These are phyloP conservation scores for Carposina sasakii DNA, from an alignment of 1,140 invertebrate species.

Conservation along the genomic window DNA sequence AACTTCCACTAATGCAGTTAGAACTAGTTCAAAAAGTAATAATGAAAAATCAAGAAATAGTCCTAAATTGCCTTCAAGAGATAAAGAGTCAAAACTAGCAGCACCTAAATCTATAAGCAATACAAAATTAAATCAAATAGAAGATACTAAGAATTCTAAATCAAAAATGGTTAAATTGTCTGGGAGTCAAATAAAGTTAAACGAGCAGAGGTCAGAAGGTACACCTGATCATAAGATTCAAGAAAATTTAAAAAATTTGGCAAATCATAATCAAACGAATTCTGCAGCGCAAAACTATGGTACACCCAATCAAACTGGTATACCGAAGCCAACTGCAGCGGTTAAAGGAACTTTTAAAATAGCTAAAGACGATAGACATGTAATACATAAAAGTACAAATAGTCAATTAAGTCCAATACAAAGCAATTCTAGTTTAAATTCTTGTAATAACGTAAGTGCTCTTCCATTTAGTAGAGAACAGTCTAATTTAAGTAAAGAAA, in stretches of 20 bases:
- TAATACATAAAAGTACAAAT: conserved; percentile 62
- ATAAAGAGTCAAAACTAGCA: conserved; percentile 69
- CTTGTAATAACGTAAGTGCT: conserved; percentile 61
- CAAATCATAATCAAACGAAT: conserved; percentile 31
- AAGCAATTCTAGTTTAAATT: conserved; percentile 74
- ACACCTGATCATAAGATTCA: conserved; percentile 38
- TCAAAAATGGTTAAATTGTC: conserved; percentile 56
- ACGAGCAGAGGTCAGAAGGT: conserved; percentile 43
- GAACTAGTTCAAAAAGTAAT: conserved; percentile 44
- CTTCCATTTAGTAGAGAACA: conserved; percentile 68
- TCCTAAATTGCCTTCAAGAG: conserved; percentile 63
- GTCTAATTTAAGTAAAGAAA: conserved; percentile 69
- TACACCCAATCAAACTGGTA: conserved; percentile 75
- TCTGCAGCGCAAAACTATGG: conserved; percentile 40
- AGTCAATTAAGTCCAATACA: conserved; percentile 71
- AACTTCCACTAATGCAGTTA: conserved; percentile 49
- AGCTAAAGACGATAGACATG: conserved; percentile 67
- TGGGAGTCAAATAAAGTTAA: conserved; percentile 66
- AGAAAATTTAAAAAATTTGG: conserved; percentile 25
- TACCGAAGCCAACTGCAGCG: conserved; percentile 91
- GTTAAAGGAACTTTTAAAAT: conserved; percentile 89
- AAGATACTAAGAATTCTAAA: conserved; percentile 49
- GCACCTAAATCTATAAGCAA: conserved; percentile 64
- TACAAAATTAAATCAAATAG: conserved; percentile 63
- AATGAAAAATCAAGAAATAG: conserved; percentile 66